phyloP scores from a whole-genome alignment of 2,113 vertebrate species.

The Larimichthys crocea region DNA sequence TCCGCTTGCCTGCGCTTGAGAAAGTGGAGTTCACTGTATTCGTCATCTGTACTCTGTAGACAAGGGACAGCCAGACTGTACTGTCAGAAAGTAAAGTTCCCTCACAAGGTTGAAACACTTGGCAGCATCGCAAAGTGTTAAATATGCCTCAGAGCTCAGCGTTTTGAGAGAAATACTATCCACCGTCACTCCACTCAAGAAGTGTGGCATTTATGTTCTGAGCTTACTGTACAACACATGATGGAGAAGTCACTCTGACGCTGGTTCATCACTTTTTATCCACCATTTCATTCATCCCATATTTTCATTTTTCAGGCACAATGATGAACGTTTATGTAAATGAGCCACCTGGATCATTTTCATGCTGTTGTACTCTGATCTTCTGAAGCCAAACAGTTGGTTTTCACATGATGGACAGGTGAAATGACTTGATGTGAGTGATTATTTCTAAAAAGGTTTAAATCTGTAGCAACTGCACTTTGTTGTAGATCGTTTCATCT shows the following conservation, averaged over 20 bases:
- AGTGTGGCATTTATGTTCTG: neutral
- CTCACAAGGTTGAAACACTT: conserved; percentile 36
- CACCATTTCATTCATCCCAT: neutral
- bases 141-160: conserved; percentile 38
- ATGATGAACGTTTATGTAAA: neutral
- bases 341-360: conserved; percentile 8
- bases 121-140: conserved; percentile 36
- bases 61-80: conserved; percentile 4
- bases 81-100: conserved; percentile 29
- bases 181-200: conserved; percentile 9
- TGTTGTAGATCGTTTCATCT: no score
- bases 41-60: conserved; percentile 22
- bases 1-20: conserved; percentile 14
- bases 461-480: no score
- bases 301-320: conserved; percentile 4
- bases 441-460: no score
- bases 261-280: neutral
- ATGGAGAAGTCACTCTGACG: neutral
- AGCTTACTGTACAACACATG: conserved; percentile 3
- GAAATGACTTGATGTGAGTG: no score
- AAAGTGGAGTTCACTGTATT: conserved; percentile 18
- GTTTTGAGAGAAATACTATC: conserved; percentile 35
- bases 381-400: no score
- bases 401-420: neutral
- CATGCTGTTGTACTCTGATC: neutral